Conservation (phyloP, 2,797 vertebrate species). For the Pangasius mekongensis region DNA sequence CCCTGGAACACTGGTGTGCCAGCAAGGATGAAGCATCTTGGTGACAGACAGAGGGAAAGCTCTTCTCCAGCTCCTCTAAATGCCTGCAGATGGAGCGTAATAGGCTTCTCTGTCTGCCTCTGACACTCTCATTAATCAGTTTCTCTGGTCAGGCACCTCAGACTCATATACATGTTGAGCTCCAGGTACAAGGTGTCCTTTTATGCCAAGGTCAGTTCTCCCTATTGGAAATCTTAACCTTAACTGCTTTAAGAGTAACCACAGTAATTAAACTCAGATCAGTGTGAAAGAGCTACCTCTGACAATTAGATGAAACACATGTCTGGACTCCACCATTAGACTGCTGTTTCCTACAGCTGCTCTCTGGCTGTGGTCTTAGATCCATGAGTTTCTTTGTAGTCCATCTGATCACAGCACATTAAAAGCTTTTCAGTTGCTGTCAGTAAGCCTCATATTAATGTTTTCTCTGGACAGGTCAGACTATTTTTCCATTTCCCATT, state of each 20-base stretch:
- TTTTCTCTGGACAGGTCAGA: conserved; percentile 6
- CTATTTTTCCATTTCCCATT: conserved; percentile 16
- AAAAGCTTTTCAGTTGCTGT: not conserved
- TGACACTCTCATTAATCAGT: conserved; percentile 54
- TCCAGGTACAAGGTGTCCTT: conserved; percentile 15
- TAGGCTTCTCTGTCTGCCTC: conserved; percentile 44
- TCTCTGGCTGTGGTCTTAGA: not conserved
- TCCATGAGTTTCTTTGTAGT: not conserved
- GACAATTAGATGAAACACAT: not conserved
- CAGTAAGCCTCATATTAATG: conserved; percentile 2
- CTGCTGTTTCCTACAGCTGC: not conserved
- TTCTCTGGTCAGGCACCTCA: conserved; percentile 14
- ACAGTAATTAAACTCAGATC: not conserved
- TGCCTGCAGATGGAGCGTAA: conserved; percentile 57
- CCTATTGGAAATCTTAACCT: not conserved
- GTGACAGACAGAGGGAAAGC: conserved; percentile 20
- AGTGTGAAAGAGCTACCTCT: not conserved
- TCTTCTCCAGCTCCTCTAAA: conserved; percentile 46
- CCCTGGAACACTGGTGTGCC: conserved; percentile 14
- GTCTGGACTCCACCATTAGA: not conserved
- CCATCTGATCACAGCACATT: not conserved
- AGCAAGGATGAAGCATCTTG: conserved; percentile 25
- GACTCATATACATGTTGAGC: conserved; percentile 24
- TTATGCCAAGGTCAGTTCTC: not conserved
- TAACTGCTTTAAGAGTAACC: conserved; percentile 3